Percentiles rank a stretch among this genome's conserved stretches.
Conservation (phyloP, 2,888 invertebrate genomes). For the Labia minor region DNA sequence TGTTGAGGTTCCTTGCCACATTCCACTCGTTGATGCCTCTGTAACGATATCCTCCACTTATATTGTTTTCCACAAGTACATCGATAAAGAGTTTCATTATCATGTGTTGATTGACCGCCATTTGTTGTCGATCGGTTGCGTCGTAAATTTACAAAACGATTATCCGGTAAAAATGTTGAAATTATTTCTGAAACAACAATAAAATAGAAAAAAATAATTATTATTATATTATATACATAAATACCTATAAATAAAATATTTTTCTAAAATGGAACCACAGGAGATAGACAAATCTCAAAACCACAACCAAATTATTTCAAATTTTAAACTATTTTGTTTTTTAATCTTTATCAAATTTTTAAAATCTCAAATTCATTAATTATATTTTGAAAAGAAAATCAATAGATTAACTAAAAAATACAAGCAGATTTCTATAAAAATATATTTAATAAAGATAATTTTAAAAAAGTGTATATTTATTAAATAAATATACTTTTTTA, state of each 20-base stretch:
- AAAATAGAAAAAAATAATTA: not conserved
- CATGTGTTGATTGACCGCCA: not conserved
- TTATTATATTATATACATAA: not conserved
- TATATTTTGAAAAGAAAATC: no score
- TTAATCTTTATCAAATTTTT: no score
- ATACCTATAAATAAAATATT: not conserved
- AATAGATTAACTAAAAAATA: no score
- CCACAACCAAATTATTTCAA: no score
- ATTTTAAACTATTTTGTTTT: no score
- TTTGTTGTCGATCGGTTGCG: not conserved
- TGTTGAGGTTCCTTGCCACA: constrained; percentile 37
- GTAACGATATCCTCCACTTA: constrained; percentile 74
- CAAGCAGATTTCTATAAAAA: no score
- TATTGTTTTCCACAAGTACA: constrained; percentile 64
- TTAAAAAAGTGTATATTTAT: no score
- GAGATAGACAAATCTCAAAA: no score
- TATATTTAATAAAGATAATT: no score
- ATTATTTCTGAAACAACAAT: constrained; percentile 19
- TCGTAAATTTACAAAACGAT: not conserved
- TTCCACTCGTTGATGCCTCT: constrained; percentile 72
- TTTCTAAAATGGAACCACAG: no score
- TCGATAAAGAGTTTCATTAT: not conserved
- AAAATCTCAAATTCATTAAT: no score
- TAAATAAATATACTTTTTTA: no score
- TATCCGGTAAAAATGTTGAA: not conserved